These are phyloP conservation scores for Phrynocephalus vlangalii DNA, from an alignment of 2,797 vertebrate species.

Conservation along the genomic window DNA sequence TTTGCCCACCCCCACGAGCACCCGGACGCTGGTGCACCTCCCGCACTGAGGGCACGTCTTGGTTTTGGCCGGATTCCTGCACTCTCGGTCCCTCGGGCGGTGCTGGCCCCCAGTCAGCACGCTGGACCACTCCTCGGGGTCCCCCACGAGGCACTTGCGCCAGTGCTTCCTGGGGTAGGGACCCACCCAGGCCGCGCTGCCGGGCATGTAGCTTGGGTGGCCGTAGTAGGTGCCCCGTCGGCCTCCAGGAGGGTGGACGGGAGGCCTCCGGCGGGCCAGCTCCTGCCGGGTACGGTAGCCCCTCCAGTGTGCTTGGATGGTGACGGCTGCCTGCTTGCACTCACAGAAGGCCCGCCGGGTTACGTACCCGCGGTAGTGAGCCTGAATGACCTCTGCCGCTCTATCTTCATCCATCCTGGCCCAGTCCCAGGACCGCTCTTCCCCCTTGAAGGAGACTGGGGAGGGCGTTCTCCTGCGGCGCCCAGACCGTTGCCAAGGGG, in stretches of 20 bases:
- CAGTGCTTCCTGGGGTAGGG: constrained; percentile 27
- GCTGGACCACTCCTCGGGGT: constrained; percentile 13
- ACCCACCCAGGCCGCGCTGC: background rate
- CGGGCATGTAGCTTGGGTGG: background rate
- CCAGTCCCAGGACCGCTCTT: background rate
- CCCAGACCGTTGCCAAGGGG: background rate
- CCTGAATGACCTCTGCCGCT: constrained; percentile 16
- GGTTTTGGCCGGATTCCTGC: accelerated
- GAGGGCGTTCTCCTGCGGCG: background rate
- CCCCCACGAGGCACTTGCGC: constrained; percentile 17
- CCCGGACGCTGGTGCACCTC: background rate
- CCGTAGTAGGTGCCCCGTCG: too few relatives aligned
- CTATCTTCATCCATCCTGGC: background rate
- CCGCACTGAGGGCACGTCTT: constrained; percentile 18
- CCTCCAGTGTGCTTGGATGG: constrained; percentile 33
- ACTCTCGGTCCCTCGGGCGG: accelerated
- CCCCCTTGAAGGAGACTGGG: background rate
- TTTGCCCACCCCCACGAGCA: constrained; percentile 24
- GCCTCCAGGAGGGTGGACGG: accelerated
- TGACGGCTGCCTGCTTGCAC: constrained; percentile 1
- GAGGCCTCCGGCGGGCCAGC: background rate
- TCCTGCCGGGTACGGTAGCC: constrained; percentile 9
- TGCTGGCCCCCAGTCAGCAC: background rate
- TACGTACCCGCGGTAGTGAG: constrained; percentile 29
- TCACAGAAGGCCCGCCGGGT: background rate